These are phyloP conservation scores for Adelphocoris suturalis DNA, from an alignment of 2,888 invertebrate species.

Conservation along the genomic window DNA sequence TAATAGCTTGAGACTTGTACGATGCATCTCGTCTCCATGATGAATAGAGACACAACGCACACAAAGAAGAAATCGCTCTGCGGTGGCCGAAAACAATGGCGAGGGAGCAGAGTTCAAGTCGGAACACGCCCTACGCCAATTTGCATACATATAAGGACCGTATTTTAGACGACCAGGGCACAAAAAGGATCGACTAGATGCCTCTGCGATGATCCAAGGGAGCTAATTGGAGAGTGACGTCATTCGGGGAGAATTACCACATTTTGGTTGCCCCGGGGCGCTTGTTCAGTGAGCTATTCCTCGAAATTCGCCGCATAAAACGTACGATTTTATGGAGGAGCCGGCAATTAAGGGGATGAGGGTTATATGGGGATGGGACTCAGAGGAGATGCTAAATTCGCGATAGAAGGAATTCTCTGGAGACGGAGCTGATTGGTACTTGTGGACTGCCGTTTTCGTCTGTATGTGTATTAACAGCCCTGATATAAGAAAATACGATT, in stretches of 20 bases:
- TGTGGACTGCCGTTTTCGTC: too few relatives aligned
- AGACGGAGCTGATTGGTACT: too few relatives aligned
- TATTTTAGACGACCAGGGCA: neutral
- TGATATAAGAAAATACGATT: too few relatives aligned
- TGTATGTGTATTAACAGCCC: too few relatives aligned
- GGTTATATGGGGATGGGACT: neutral
- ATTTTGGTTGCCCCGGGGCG: neutral
- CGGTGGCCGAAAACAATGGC: slow-evolving; percentile 27
- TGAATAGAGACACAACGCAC: neutral
- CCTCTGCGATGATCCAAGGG: slow-evolving; percentile 23
- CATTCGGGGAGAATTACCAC: neutral
- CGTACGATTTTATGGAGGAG: neutral
- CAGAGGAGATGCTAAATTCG: neutral
- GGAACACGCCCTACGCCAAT: slow-evolving; percentile 15
- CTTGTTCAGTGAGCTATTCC: neutral
- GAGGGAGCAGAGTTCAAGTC: slow-evolving; percentile 10
- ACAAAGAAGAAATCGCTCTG: neutral
- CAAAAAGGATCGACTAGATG: slow-evolving; percentile 25
- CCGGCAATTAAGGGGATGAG: neutral
- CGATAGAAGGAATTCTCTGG: too few relatives aligned
- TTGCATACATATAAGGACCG: slow-evolving; percentile 36
- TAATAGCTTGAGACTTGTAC: too few relatives aligned
- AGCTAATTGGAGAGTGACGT: slow-evolving; percentile 16
- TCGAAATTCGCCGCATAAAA: neutral
- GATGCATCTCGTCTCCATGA: neutral